Evolutionary conservation across 1,140 invertebrate genomes (phyloP).

Genomic region (Pollicipes pollicipes): DNA sequence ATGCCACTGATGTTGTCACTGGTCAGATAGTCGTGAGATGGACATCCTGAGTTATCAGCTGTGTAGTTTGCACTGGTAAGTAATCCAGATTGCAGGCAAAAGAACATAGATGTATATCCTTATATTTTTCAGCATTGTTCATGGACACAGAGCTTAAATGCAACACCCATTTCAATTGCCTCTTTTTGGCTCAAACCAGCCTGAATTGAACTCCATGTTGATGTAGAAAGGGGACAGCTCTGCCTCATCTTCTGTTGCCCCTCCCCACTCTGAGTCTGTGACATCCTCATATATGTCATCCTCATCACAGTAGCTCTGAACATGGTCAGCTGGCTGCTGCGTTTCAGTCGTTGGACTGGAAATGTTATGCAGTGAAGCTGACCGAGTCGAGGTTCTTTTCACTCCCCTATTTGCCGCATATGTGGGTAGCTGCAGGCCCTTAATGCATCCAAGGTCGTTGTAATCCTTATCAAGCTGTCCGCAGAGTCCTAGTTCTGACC

Average conservation of each 20-base stretch:
- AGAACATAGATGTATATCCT: no score
- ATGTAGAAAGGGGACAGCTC: not conserved
- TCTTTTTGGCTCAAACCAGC: not conserved
- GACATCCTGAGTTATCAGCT: no score
- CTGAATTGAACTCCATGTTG: not conserved
- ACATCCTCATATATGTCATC: not conserved
- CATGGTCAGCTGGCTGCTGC: not conserved
- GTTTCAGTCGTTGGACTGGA: not conserved
- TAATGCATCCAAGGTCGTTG: no score
- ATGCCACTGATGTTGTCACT: no score
- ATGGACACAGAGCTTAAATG: not conserved
- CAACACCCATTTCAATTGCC: not conserved
- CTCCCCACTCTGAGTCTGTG: not conserved
- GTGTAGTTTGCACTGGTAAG: no score
- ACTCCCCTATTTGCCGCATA: no score
- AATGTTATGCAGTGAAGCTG: not conserved
- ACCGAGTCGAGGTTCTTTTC: not conserved
- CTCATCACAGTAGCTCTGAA: no score
- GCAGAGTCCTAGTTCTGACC: not conserved
- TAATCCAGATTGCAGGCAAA: no score
- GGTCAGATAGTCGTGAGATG: no score
- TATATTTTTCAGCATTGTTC: not conserved
- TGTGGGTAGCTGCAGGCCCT: no score
- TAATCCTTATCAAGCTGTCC: no score
- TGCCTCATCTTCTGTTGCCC: not conserved